Evolutionary conservation across 1,140 invertebrate genomes (phyloP).

Genomic region (Trichomalopsis sarcophagae): DNA sequence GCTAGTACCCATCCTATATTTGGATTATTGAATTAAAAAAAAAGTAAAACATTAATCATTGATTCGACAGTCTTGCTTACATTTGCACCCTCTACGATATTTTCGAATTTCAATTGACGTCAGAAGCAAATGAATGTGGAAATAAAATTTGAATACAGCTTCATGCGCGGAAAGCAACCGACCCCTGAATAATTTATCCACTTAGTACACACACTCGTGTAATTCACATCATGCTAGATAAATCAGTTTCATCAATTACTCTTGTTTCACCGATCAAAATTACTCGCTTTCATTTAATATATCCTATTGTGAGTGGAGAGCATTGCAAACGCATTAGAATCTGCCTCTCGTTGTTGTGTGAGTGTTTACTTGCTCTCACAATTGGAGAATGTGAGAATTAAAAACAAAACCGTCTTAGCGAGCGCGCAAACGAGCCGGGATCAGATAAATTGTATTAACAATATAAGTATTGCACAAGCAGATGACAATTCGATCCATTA

Average conservation of each 20-base stretch:
- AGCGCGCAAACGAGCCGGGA: neutral
- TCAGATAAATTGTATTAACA: neutral
- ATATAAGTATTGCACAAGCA: neutral
- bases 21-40: neutral
- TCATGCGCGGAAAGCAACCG: too few species aligned
- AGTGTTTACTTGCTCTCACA: neutral
- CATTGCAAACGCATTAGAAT: slow-evolving; percentile 39
- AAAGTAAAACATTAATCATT: too few species aligned
- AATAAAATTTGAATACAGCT: too few species aligned
- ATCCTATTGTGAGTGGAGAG: neutral
- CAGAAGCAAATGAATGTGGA: too few species aligned
- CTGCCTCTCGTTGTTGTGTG: neutral
- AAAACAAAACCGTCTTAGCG: neutral
- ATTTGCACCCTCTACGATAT: too few species aligned
- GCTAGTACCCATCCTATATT: neutral
- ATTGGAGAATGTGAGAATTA: neutral
- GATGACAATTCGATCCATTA: too few species aligned
- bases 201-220: too few species aligned
- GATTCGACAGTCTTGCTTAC: too few species aligned
- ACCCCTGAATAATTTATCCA: neutral
- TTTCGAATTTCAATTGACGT: too few species aligned
- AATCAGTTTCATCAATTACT: neutral
- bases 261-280: slow-evolving; percentile 42
- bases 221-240: neutral
- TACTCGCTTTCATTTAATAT: slow-evolving; percentile 41